These are phyloP conservation scores for Plagiodera versicolora DNA, from an alignment of 2,888 invertebrate genomes.

Conservation along the genomic window DNA sequence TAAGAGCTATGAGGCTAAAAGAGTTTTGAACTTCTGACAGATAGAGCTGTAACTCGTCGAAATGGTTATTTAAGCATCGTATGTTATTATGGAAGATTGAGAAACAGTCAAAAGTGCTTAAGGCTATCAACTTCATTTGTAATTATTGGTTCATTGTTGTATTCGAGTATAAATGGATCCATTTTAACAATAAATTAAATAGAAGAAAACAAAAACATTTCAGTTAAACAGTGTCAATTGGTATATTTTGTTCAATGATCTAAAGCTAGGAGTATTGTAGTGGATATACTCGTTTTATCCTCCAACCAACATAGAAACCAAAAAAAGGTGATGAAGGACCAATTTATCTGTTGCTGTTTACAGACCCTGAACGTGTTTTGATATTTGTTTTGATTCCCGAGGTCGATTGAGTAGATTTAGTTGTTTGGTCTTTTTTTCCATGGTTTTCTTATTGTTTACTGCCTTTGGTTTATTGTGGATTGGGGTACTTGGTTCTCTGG, in stretches of 20 bases:
- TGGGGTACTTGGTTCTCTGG: neutral
- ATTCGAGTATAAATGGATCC: constrained; percentile 1
- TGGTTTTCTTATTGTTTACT: neutral
- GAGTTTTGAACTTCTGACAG: neutral
- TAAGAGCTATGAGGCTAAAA: constrained; percentile 1
- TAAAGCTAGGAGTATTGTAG: neutral
- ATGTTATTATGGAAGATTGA: constrained; percentile 3
- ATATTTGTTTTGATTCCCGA: too few relatives aligned
- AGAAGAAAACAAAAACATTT: neutral
- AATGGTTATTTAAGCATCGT: neutral
- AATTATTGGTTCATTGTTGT: neutral
- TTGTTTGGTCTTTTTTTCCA: neutral
- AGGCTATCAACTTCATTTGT: neutral
- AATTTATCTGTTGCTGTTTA: neutral
- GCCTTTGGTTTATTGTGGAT: neutral
- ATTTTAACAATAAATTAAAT: neutral
- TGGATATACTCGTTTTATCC: neutral
- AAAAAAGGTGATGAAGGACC: neutral
- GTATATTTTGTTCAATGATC: neutral
- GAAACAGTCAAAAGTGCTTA: constrained; percentile 1
- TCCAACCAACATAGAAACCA: neutral
- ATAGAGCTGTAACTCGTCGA: neutral
- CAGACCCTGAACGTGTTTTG: constrained; percentile 1
- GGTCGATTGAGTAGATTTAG: neutral
- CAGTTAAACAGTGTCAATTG: neutral